Percentiles rank a stretch among this genome's conserved stretches.
These are phyloP conservation scores for Stenodera caucasica DNA, from an alignment of 2,888 invertebrate species.

Conservation along the genomic window DNA sequence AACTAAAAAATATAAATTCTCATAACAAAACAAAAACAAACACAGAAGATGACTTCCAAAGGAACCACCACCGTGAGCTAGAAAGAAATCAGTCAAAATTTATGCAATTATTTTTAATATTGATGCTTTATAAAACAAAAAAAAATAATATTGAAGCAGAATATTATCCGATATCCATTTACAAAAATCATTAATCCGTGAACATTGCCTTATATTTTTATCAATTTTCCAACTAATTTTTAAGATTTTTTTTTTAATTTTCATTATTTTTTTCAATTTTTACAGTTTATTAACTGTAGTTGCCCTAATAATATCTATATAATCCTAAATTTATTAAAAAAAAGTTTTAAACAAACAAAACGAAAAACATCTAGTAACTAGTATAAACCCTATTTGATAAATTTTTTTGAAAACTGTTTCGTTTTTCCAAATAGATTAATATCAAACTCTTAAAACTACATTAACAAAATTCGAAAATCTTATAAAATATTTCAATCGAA, in stretches of 20 bases:
- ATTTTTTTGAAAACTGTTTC: neutral
- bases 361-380: no score
- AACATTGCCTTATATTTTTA: slow-evolving; percentile 26
- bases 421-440: neutral
- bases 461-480: neutral
- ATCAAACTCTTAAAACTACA: slow-evolving; percentile 6
- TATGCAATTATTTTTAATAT: slow-evolving; percentile 28
- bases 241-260: neutral
- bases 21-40: slow-evolving; percentile 32
- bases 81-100: slow-evolving; percentile 29
- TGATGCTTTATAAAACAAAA: slow-evolving; percentile 24
- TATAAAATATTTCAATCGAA: neutral
- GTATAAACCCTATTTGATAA: neutral
- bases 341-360: no score
- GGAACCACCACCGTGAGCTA: slow-evolving; percentile 35
- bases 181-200: slow-evolving; percentile 26
- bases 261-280: neutral
- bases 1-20: slow-evolving; percentile 21
- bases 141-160: slow-evolving; percentile 18
- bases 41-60: slow-evolving; percentile 19
- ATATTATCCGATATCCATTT: slow-evolving; percentile 24
- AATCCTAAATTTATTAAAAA: no score
- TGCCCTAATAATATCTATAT: neutral
- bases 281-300: slow-evolving; percentile 4
- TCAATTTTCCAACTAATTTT: no score